A percentile compares a stretch with the other conserved stretches of the same genome.
phyloP scores from a whole-genome alignment of 2,888 invertebrate genomes.

The Homarus gammarus region DNA sequence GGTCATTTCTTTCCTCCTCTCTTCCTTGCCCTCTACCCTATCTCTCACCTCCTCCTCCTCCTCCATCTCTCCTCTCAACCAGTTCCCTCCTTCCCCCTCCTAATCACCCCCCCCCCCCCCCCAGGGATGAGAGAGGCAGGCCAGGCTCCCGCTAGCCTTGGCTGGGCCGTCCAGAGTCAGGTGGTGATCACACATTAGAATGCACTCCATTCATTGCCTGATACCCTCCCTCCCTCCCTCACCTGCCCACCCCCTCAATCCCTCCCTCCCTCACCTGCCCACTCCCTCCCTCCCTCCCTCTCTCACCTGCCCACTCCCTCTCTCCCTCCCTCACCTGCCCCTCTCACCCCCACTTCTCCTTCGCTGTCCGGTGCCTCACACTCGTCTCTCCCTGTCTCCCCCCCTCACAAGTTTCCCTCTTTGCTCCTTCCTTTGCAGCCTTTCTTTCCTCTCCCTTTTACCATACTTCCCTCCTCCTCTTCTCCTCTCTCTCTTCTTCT shows the following conservation, averaged over 20 bases:
- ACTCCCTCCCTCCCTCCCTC: neutral
- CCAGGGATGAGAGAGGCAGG: neutral
- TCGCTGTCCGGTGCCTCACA: too few species aligned
- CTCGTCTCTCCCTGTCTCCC: too few species aligned
- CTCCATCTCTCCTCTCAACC: neutral
- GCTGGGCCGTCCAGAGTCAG: neutral
- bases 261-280: too few species aligned
- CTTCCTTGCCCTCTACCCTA: too few species aligned
- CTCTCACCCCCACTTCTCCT: neutral
- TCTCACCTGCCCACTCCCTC: neutral
- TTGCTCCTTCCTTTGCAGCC: too few species aligned
- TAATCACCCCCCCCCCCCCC: neutral
- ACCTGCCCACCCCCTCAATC: neutral
- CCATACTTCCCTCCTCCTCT: neutral
- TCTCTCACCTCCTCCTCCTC: neutral
- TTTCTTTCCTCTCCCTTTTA: neutral
- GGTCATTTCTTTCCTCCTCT: neutral
- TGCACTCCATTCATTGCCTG: slow-evolving; percentile 15
- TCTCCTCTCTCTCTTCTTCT: slow-evolving; percentile 12
- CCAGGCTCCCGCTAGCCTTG: too few species aligned
- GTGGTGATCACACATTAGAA: slow-evolving; percentile 1
- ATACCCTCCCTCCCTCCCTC: neutral
- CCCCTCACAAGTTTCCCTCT: neutral
- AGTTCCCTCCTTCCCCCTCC: neutral
- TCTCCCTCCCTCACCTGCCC: neutral